Evolutionary conservation across 2,888 invertebrate species (phyloP).

Genomic region (Brenthis daphne): DNA sequence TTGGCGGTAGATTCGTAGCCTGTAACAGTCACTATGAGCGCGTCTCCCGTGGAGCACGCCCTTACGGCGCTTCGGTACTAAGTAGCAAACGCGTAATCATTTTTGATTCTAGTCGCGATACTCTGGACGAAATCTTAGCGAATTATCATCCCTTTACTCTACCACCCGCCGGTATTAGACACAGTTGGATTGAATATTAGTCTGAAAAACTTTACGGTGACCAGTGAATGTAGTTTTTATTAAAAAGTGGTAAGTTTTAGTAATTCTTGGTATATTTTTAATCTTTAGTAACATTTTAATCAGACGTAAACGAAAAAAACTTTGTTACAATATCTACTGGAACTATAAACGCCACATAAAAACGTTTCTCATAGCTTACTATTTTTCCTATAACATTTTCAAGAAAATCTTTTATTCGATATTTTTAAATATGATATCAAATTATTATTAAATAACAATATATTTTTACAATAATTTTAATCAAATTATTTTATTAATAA

Average conservation of each 20-base stretch:
- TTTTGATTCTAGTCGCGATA: slow-evolving; percentile 53
- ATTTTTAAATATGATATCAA: too few species aligned
- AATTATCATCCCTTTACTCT: slow-evolving; percentile 51
- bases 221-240: slow-evolving; percentile 13
- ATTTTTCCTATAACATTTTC: too few species aligned
- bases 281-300: too few species aligned
- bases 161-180: slow-evolving; percentile 41
- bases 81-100: slow-evolving; percentile 47
- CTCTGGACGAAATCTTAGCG: slow-evolving; percentile 53
- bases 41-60: slow-evolving; percentile 59
- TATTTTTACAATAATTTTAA: too few species aligned
- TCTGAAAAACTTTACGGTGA: slow-evolving; percentile 1
- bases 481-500: too few species aligned
- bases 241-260: slow-evolving; percentile 19
- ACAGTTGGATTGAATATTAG: slow-evolving; percentile 7
- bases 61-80: slow-evolving; percentile 40
- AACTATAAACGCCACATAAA: too few species aligned
- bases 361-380: too few species aligned
- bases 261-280: too few species aligned
- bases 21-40: slow-evolving; percentile 56
- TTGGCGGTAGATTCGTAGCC: slow-evolving; percentile 12
- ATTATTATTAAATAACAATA: too few species aligned
- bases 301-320: too few species aligned
- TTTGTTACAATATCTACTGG: too few species aligned
- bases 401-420: too few species aligned